Conservation (phyloP, 2,888 invertebrate species). For the Hipparchia semele region DNA sequence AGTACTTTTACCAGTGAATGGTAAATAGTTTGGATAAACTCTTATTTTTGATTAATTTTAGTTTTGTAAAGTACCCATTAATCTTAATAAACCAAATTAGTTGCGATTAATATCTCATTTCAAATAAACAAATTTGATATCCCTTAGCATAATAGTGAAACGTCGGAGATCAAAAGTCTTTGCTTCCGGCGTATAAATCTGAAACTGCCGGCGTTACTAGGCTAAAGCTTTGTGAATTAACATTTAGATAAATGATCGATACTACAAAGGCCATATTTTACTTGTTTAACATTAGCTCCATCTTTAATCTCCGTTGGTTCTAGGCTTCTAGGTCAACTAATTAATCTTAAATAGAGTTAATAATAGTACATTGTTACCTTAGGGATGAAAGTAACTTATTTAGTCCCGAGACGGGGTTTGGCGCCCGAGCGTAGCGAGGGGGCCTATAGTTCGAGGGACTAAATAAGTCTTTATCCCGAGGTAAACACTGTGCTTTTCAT, state of each 20-base stretch:
- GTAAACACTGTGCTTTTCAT: too few relatives aligned
- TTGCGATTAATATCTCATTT: constrained; percentile 18
- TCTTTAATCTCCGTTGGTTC: background rate
- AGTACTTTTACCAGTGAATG: too few relatives aligned
- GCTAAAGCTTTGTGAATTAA: constrained; percentile 40
- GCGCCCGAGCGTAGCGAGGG: too few relatives aligned
- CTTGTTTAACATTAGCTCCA: background rate
- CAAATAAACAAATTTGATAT: constrained; percentile 31
- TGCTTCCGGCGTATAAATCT: constrained; percentile 54
- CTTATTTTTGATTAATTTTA: background rate
- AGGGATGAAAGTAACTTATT: too few relatives aligned
- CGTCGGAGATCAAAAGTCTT: constrained; percentile 52
- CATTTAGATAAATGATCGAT: constrained; percentile 33
- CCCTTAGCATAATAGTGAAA: constrained; percentile 33
- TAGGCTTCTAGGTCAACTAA: constrained; percentile 8
- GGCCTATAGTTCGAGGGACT: too few relatives aligned
- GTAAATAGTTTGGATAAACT: background rate
- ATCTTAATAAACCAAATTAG: constrained; percentile 4
- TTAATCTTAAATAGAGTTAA: background rate
- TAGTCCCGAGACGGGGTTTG: too few relatives aligned
- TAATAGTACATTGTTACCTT: too few relatives aligned
- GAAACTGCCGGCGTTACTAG: constrained; percentile 40
- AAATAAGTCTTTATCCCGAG: too few relatives aligned
- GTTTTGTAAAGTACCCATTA: background rate
- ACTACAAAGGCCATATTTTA: constrained; percentile 15